Base-by-base conservation (phyloP, 2,888 invertebrate species). In the Thyatira batis region DNA sequence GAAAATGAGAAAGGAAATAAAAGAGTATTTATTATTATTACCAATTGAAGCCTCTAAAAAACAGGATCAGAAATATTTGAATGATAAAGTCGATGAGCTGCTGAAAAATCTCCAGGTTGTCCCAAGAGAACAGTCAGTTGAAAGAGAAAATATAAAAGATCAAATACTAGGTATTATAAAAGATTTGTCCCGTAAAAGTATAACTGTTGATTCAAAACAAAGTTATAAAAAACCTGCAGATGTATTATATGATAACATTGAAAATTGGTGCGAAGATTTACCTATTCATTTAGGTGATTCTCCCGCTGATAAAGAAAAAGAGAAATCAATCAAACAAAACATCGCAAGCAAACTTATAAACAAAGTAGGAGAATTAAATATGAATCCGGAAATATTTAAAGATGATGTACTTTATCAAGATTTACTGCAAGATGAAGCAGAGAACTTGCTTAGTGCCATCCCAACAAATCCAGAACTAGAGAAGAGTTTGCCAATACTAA, bases 301-400 rank as follows among this genome's bases (percentile, higher is more conserved):
- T n/a, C 53, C 62, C 10, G 61, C 63, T 52, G 64, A 74, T 3
- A 58, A 45, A 25, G 68, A 71, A 44, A 65, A 64, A 50, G 56
- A 58, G 0, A 58, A 67, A 23, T 60, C 63, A 11, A 51, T 73
- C 4, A 84, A 78, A 64, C 73, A 78, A 61, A 66, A 72, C 20
- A 56, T 79, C 27, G 64, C 67, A 10, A 65, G 56, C 28, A 76
- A 65, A 63, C 53, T 85, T 33, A 65, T 73, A 8, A 65, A 72
- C 30, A 80, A 77, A 69, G 68, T 84, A 46, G 72, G 69, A 3
- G 77, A 80, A 63, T 65, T 84, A 28, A 82, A 84, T 64, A 63
- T 80, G 51, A 78, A 82, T 48, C 79, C 80, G 20, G 76, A 80
- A 45, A 63, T 81, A 54, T 72, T 82, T 1, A 72, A 78, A 6